These are phyloP conservation scores for Oostethus manadensis DNA, from an alignment of 2,113 vertebrate species.

Conservation along the genomic window DNA sequence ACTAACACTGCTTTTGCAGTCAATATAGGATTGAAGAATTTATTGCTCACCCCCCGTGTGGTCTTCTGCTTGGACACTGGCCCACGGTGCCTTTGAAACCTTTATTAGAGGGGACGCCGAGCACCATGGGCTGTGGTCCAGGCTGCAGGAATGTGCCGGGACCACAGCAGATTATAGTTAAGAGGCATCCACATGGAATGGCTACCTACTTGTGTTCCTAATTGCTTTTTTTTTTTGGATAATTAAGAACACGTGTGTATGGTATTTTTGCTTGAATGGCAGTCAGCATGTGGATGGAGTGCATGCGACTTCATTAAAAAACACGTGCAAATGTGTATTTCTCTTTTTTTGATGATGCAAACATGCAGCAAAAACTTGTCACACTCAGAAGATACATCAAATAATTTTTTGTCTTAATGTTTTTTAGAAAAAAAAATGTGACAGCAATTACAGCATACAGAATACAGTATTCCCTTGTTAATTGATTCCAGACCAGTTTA, in stretches of 20 bases:
- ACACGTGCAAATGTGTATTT: background rate
- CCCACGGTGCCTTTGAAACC: slow-evolving; percentile 66
- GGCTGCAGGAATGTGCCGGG: slow-evolving; percentile 68
- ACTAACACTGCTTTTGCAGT: slow-evolving; percentile 26
- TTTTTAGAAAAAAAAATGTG: too few relatives aligned
- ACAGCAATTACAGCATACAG: too few relatives aligned
- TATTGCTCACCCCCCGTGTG: slow-evolving; percentile 21
- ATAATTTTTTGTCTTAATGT: too few relatives aligned
- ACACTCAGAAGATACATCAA: too few relatives aligned
- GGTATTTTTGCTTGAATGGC: background rate
- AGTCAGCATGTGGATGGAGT: background rate
- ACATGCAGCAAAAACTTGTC: too few relatives aligned
- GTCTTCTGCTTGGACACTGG: slow-evolving; percentile 60
- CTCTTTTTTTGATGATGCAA: background rate
- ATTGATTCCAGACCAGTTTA: too few relatives aligned
- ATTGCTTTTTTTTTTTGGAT: background rate
- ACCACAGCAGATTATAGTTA: slow-evolving; percentile 65
- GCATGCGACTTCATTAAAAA: background rate
- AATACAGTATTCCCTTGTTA: too few relatives aligned
- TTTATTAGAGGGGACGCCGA: slow-evolving; percentile 71
- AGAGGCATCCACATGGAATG: slow-evolving; percentile 30
- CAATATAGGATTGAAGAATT: background rate
- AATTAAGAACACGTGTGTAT: slow-evolving; percentile 1
- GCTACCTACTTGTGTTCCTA: slow-evolving; percentile 22
- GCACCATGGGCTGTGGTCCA: slow-evolving; percentile 45